These are phyloP conservation scores for Rissa tridactyla DNA, from an alignment of 2,113 vertebrate genomes.

Conservation along the genomic window DNA sequence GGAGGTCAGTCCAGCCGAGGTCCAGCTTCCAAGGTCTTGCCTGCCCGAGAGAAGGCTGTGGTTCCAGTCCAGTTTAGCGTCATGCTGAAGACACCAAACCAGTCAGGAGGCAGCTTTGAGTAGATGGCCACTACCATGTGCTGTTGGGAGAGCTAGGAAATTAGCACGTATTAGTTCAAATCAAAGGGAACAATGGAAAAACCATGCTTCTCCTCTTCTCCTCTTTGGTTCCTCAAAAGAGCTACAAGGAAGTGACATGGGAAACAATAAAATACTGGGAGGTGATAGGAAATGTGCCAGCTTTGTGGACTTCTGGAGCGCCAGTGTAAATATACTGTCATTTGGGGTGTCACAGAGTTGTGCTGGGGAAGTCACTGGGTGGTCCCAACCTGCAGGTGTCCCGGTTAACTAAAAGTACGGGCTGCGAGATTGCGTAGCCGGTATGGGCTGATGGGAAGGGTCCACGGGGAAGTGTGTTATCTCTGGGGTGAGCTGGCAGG, in stretches of 20 bases:
- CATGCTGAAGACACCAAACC: too few species aligned
- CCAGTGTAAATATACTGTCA: not conserved
- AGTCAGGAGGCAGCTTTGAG: not conserved
- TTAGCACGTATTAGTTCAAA: fast-evolving
- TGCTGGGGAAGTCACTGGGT: fast-evolving
- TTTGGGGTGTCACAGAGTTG: not conserved
- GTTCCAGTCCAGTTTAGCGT: not conserved
- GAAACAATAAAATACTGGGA: not conserved
- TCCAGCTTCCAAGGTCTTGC: not conserved
- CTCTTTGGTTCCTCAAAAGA: not conserved
- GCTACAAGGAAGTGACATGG: not conserved
- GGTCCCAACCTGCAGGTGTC: fast-evolving
- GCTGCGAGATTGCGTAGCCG: fast-evolving
- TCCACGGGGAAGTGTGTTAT: not conserved
- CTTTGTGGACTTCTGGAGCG: not conserved
- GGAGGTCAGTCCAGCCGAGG: not conserved
- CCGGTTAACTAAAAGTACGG: not conserved
- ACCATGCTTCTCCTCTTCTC: not conserved
- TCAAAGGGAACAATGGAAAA: not conserved
- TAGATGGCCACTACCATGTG: not conserved
- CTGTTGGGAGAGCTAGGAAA: not conserved
- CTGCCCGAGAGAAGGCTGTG: not conserved
- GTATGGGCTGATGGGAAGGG: not conserved
- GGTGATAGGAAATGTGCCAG: not conserved
- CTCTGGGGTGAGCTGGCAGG: not conserved